These are phyloP conservation scores for Coregonus suidteri DNA, from an alignment of 2,797 vertebrate species.

Conservation along the genomic window DNA sequence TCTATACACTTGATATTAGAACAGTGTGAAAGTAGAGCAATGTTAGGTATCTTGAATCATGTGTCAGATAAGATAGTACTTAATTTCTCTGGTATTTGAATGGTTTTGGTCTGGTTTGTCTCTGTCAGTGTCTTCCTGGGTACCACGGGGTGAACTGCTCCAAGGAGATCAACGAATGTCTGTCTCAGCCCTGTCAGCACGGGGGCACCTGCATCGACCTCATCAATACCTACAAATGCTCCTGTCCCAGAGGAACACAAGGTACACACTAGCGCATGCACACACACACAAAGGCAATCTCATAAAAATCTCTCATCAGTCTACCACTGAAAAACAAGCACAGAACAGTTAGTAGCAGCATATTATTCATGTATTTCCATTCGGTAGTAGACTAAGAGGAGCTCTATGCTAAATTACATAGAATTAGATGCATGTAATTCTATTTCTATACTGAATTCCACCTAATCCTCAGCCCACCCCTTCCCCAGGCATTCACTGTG, in stretches of 20 bases:
- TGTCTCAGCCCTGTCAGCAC: slow-evolving; percentile 93
- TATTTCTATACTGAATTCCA: not conserved
- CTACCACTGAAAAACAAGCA: not conserved
- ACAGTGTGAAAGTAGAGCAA: not conserved
- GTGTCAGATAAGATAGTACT: not conserved
- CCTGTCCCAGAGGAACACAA: slow-evolving; percentile 96
- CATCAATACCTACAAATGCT: slow-evolving; percentile 97
- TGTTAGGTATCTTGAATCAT: not conserved
- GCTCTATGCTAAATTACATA: not conserved
- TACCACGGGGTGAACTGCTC: slow-evolving; percentile 96
- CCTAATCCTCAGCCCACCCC: not conserved
- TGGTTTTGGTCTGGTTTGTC: slow-evolving; percentile 9
- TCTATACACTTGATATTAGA: not conserved
- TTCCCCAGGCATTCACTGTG: slow-evolving; percentile 90
- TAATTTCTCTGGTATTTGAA: not conserved
- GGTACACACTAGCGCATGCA: slow-evolving; percentile 73
- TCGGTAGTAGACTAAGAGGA: not conserved
- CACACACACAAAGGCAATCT: slow-evolving; percentile 63
- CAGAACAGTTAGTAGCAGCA: not conserved
- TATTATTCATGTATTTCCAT: not conserved
- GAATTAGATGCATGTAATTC: not conserved
- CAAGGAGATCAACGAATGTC: slow-evolving; percentile 94
- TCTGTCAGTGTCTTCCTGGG: slow-evolving; percentile 86
- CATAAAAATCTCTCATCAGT: slow-evolving; percentile 58
- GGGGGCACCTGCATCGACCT: slow-evolving; percentile 97